Conservation (phyloP, 2,888 invertebrate species). For the Creontiades dilutus region DNA sequence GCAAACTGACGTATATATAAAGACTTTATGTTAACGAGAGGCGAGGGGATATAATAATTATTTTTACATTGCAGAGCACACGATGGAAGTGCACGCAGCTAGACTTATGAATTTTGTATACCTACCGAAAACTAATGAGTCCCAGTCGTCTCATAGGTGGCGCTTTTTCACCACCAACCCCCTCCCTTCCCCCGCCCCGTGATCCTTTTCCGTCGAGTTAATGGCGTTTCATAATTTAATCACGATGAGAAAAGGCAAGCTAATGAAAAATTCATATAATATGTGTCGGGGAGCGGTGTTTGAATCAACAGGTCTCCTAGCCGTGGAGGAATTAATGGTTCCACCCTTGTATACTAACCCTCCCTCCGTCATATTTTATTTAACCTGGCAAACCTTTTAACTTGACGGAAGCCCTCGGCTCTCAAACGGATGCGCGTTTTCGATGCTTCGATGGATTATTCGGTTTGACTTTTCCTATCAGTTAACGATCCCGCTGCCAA, state of each 20-base stretch:
- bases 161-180: too few species aligned
- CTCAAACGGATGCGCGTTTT: not conserved
- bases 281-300: conserved; percentile 32
- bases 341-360: not conserved
- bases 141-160: not conserved
- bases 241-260: conserved; percentile 7
- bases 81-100: too few species aligned
- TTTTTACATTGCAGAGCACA: too few species aligned
- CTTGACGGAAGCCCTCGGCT: too few species aligned
- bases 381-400: not conserved
- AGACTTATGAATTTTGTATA: too few species aligned
- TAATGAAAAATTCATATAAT: conserved; percentile 39
- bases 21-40: too few species aligned
- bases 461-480: conserved; percentile 13
- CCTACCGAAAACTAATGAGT: too few species aligned
- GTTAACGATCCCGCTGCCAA: too few species aligned
- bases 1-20: too few species aligned
- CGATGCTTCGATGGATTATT: conserved; percentile 7
- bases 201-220: not conserved
- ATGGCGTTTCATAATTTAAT: conserved; percentile 32
- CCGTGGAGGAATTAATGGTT: conserved; percentile 17
- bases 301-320: conserved; percentile 36
- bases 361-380: conserved; percentile 31
- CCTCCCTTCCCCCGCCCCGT: not conserved
- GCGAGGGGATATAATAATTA: too few species aligned